Evolutionary conservation across 2,113 vertebrate genomes (phyloP).

Genomic region (Pithys albifrons): DNA sequence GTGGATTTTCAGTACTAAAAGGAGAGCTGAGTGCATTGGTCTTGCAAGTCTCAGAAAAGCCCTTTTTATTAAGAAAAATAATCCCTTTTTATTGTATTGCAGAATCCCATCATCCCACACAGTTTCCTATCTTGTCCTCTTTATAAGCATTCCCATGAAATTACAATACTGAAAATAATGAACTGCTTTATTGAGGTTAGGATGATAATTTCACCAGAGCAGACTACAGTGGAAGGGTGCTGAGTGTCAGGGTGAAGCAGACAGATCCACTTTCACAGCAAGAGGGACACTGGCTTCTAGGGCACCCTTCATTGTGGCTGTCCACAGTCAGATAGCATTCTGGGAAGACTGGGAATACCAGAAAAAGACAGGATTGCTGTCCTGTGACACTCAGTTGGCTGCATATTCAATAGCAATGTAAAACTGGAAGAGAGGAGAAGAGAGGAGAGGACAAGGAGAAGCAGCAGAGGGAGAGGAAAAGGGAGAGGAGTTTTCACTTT

Average conservation of each 20-base stretch:
- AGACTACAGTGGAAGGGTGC: background rate
- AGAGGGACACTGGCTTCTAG: background rate
- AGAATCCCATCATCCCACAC: constrained; percentile 16
- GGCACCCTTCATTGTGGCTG: background rate
- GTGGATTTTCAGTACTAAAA: constrained; percentile 28
- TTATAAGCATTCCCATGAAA: constrained; percentile 2
- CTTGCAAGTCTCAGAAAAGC: constrained; percentile 25
- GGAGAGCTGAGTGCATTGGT: background rate
- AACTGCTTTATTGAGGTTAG: constrained; percentile 6
- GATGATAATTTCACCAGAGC: background rate
- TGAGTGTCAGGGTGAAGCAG: background rate
- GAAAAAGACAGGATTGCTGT: background rate
- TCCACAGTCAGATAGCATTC: background rate
- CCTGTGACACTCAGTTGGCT: background rate
- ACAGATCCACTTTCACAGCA: background rate
- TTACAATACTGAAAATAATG: constrained; percentile 14
- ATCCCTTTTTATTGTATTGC: constrained; percentile 65
- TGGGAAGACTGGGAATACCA: background rate
- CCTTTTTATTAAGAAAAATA: constrained; percentile 66
- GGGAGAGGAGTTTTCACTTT: background rate
- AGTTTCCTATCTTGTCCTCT: constrained; percentile 13
- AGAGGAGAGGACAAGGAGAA: background rate
- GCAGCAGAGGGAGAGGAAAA: too few relatives aligned
- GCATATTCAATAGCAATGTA: background rate
- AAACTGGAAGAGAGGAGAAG: background rate